A percentile compares a stretch with the other conserved stretches of the same genome.
phyloP scores from a whole-genome alignment of 2,888 invertebrate species.

The Acleris cristana region DNA sequence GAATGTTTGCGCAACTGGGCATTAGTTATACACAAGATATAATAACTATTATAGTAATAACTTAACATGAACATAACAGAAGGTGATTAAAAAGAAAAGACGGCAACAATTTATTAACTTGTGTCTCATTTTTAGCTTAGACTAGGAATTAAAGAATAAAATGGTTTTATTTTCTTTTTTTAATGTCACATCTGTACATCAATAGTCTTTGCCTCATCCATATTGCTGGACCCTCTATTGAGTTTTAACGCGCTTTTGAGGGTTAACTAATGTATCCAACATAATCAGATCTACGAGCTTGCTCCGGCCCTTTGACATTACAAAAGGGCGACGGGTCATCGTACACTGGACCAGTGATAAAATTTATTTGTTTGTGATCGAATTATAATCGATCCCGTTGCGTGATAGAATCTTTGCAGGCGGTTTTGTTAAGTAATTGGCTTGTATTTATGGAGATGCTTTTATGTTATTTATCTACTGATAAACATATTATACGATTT shows the following conservation, averaged over 20 bases:
- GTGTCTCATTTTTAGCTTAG: no score
- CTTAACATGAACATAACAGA: no score
- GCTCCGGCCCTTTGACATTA: slow-evolving; percentile 43
- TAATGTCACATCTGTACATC: background rate
- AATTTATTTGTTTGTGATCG: slow-evolving; percentile 75
- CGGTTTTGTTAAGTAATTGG: slow-evolving; percentile 56
- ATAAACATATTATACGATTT: background rate
- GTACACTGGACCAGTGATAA: slow-evolving; percentile 53
- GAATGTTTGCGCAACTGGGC: no score
- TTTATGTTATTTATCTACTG: slow-evolving; percentile 7
- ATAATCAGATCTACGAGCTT: slow-evolving; percentile 48
- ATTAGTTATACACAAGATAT: no score
- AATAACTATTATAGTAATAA: no score
- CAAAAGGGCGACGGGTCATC: slow-evolving; percentile 50
- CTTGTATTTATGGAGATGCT: slow-evolving; percentile 37
- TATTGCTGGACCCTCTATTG: slow-evolving; percentile 66
- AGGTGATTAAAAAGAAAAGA: no score
- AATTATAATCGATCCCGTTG: slow-evolving; percentile 74
- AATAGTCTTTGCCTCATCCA: slow-evolving; percentile 46
- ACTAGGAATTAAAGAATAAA: no score
- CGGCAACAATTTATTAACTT: no score
- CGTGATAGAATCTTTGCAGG: slow-evolving; percentile 62
- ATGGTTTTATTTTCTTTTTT: no score
- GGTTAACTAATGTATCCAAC: slow-evolving; percentile 69
- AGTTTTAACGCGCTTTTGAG: slow-evolving; percentile 78